phyloP scores from a whole-genome alignment of 64 coral and sea anemone genomes.

The Porites australiensis region DNA sequence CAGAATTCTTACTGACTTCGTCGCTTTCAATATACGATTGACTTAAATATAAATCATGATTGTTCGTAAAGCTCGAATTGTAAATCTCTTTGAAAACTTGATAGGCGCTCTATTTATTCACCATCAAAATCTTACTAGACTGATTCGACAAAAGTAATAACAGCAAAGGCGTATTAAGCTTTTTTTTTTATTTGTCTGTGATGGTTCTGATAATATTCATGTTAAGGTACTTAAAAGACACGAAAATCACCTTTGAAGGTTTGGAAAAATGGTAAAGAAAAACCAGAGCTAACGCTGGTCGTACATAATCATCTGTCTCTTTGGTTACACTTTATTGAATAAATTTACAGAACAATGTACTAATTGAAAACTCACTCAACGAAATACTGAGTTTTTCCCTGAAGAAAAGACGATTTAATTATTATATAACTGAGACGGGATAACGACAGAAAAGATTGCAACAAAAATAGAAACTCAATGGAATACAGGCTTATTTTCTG shows the following conservation, averaged over 20 bases:
- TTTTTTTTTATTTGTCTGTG: neutral
- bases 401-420: too few relatives aligned
- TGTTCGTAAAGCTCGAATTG: too few relatives aligned
- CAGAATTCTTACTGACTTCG: too few relatives aligned
- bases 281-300: too few relatives aligned
- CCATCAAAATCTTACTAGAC: neutral
- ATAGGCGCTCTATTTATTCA: neutral
- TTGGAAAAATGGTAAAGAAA: too few relatives aligned
- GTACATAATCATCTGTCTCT: neutral
- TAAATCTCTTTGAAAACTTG: neutral
- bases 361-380: too few relatives aligned
- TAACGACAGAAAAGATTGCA: neutral
- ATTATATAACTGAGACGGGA: too few relatives aligned
- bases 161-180: neutral
- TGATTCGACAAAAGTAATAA: neutral
- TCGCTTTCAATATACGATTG: too few relatives aligned
- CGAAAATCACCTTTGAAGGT: neutral
- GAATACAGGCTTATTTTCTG: neutral
- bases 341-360: neutral
- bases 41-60: too few relatives aligned
- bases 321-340: neutral
- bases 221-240: too few relatives aligned
- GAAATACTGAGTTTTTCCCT: too few relatives aligned
- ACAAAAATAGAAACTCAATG: neutral
- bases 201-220: too few relatives aligned